Evolutionary conservation across 2,888 invertebrate species (phyloP).

Genomic region (Rambutsinella grinnellia): DNA sequence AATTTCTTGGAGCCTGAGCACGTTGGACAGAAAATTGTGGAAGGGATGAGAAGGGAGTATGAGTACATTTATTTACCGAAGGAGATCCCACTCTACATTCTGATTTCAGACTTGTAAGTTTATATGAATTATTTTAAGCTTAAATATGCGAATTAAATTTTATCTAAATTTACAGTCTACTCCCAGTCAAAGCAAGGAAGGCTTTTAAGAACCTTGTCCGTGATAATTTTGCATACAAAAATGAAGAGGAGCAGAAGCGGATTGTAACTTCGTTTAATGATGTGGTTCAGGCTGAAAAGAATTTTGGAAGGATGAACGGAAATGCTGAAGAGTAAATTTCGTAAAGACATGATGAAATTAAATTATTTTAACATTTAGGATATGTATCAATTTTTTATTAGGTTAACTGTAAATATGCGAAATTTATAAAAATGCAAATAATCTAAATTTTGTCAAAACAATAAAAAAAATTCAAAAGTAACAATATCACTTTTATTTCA

Average conservation of each 20-base stretch:
- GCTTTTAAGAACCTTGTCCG: neutral
- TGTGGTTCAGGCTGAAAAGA: too few species aligned
- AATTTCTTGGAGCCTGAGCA: conserved; percentile 22
- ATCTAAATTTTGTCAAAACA: too few species aligned
- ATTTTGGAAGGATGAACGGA: too few species aligned
- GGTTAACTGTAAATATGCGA: too few species aligned
- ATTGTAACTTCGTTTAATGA: neutral
- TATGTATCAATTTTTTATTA: too few species aligned
- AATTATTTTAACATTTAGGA: too few species aligned
- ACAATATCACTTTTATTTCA: too few species aligned
- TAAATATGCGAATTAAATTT: neutral
- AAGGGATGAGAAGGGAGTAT: conserved; percentile 44
- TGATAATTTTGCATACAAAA: conserved; percentile 6
- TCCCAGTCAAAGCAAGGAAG: conserved; percentile 31
- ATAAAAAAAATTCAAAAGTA: too few species aligned
- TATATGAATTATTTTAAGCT: neutral
- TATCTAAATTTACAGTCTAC: conserved; percentile 20
- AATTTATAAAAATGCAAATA: too few species aligned
- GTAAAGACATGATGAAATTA: too few species aligned
- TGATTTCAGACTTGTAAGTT: conserved; percentile 31
- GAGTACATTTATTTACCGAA: conserved; percentile 34
- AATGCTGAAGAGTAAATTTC: neutral
- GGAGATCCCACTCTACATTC: conserved; percentile 2
- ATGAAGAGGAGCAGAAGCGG: conserved; percentile 3
- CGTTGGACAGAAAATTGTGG: conserved; percentile 37